These are phyloP conservation scores for Nephrotoma flavescens DNA, from an alignment of 2,888 invertebrate species.

Conservation along the genomic window DNA sequence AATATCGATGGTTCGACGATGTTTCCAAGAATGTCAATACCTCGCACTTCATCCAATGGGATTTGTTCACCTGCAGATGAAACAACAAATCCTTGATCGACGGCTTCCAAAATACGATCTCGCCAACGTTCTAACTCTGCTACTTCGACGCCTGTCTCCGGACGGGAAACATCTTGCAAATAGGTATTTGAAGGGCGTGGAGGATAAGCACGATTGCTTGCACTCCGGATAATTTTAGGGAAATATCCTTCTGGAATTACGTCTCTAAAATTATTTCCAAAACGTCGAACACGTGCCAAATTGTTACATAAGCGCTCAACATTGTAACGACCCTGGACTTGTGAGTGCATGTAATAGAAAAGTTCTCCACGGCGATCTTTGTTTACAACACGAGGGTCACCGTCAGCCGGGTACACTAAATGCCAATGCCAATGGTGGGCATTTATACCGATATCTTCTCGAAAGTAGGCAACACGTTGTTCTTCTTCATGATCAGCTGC, in stretches of 20 bases:
- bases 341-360: conserved; percentile 61
- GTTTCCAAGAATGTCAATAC: conserved; percentile 25
- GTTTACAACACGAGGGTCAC: conserved; percentile 43
- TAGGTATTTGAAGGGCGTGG: conserved; percentile 45
- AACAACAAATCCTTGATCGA: conserved; percentile 49
- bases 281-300: conserved; percentile 44
- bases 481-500: conserved; percentile 61
- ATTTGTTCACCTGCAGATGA: conserved; percentile 18
- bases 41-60: conserved; percentile 26
- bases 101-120: conserved; percentile 56
- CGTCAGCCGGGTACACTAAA: conserved; percentile 64
- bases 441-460: conserved; percentile 74
- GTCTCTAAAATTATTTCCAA: conserved; percentile 46
- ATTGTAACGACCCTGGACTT: conserved; percentile 48
- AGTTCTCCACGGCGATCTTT: conserved; percentile 61
- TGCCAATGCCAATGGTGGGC: conserved; percentile 91
- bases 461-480: conserved; percentile 68
- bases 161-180: conserved; percentile 49
- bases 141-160: conserved; percentile 37
- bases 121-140: conserved; percentile 60
- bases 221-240: conserved; percentile 57
- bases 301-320: conserved; percentile 59
- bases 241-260: conserved; percentile 66
- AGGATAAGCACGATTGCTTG: conserved; percentile 56
- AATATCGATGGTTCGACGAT: conserved; percentile 21